Conservation (phyloP, 2,797 vertebrate genomes). For the Anniella stebbinsi region DNA sequence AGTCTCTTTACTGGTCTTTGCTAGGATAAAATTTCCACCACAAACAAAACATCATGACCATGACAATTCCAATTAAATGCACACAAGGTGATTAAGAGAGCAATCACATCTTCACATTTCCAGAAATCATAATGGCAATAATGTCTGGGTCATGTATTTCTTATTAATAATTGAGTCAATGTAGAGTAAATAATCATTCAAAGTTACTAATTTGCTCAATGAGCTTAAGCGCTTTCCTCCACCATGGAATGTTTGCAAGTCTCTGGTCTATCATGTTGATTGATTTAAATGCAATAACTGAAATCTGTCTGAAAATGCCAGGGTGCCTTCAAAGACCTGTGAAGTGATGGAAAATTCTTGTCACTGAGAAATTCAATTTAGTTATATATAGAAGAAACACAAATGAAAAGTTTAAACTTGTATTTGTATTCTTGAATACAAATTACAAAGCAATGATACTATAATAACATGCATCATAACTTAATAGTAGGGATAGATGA, state of each 20-base stretch:
- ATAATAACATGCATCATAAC: neutral
- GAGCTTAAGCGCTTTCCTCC: neutral
- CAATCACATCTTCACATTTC: constrained; percentile 4
- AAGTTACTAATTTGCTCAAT: constrained; percentile 10
- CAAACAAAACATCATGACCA: neutral
- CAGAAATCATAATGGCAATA: neutral
- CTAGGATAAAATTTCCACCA: neutral
- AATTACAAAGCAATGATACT: neutral
- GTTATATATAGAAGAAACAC: neutral
- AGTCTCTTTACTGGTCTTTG: neutral
- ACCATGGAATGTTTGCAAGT: neutral
- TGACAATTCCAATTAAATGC: neutral
- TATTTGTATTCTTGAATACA: neutral
- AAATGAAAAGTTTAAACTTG: neutral
- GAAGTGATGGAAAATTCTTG: neutral
- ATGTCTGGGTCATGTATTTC: constrained; percentile 15
- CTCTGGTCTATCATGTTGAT: neutral
- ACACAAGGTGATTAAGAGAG: neutral
- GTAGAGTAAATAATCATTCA: constrained; percentile 22
- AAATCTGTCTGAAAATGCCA: neutral
- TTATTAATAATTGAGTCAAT: neutral
- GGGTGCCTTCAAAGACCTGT: neutral
- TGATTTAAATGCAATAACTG: neutral
- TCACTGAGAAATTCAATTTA: neutral
- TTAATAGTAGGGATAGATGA: neutral